Conservation (phyloP, 1,140 invertebrate genomes). For the Drosophila hydei region DNA sequence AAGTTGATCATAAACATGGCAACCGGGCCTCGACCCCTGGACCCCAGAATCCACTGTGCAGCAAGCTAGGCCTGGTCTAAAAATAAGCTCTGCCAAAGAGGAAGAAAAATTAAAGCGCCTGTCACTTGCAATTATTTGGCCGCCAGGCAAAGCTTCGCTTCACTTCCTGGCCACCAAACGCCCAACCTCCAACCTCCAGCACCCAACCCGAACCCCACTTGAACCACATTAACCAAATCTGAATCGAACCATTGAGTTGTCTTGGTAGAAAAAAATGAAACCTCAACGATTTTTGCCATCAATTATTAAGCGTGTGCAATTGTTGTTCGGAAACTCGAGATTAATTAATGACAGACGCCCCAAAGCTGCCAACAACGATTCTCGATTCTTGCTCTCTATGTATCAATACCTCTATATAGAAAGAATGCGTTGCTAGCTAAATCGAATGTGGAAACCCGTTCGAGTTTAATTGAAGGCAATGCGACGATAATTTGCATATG, state of each 20-base stretch:
- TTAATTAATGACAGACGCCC: constrained; percentile 53
- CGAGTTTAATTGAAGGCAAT: constrained; percentile 41
- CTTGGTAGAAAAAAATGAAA: constrained; percentile 19
- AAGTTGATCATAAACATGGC: constrained; percentile 77
- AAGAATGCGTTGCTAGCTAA: neutral
- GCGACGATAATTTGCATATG: constrained; percentile 39
- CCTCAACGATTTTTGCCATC: constrained; percentile 32
- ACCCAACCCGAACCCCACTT: neutral
- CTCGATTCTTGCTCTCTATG: neutral
- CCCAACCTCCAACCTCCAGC: neutral
- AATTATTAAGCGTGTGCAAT: constrained; percentile 66
- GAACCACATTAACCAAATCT: constrained; percentile 57
- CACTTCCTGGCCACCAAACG: constrained; percentile 28
- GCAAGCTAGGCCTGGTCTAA: constrained; percentile 35
- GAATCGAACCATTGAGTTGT: constrained; percentile 47
- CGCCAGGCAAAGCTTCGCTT: constrained; percentile 56
- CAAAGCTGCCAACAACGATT: constrained; percentile 21
- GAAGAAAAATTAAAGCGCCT: constrained; percentile 80
- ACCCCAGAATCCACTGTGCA: neutral
- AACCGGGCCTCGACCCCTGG: constrained; percentile 36
- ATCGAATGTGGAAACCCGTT: constrained; percentile 7
- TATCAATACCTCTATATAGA: neutral
- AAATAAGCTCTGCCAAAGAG: constrained; percentile 66
- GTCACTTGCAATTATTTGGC: constrained; percentile 77
- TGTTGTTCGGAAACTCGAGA: constrained; percentile 27